These are phyloP conservation scores for Stenotaenia linearis DNA, from an alignment of 2,888 invertebrate species.

Conservation along the genomic window DNA sequence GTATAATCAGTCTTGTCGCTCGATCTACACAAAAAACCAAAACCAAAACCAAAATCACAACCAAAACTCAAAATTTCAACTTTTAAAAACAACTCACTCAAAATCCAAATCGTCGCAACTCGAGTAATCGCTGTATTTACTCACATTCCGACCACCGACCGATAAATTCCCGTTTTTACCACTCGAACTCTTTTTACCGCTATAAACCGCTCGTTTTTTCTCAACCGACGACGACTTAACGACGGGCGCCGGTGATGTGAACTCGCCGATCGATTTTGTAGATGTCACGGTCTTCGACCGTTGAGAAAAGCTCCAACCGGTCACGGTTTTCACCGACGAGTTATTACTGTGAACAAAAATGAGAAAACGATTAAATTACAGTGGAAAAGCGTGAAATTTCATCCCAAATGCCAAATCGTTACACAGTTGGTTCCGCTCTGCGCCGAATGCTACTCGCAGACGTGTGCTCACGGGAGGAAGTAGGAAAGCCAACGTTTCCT, in stretches of 20 bases:
- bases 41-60: not conserved
- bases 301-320: not conserved
- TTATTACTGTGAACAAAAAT: not conserved
- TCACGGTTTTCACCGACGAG: not conserved
- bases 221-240: not conserved
- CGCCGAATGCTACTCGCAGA: too few relatives aligned
- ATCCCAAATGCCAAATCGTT: too few relatives aligned
- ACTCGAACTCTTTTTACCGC: not conserved
- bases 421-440: too few relatives aligned
- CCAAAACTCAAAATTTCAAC: not conserved
- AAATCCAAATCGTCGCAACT: slow-evolving; percentile 52
- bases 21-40: slow-evolving; percentile 58
- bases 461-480: too few relatives aligned
- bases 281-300: not conserved
- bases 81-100: not conserved
- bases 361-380: too few relatives aligned
- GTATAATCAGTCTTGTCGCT: slow-evolving; percentile 89
- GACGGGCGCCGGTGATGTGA: not conserved
- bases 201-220: not conserved
- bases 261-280: not conserved
- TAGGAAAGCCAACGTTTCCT: too few relatives aligned
- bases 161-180: not conserved
- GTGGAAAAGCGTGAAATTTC: too few relatives aligned
- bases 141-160: not conserved
- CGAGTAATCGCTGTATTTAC: slow-evolving; percentile 56